Evolutionary conservation across 2,113 vertebrate species (phyloP), one percentile per base, ranked within the genome.

Genomic region (Phrynosoma platyrhinos): DNA sequence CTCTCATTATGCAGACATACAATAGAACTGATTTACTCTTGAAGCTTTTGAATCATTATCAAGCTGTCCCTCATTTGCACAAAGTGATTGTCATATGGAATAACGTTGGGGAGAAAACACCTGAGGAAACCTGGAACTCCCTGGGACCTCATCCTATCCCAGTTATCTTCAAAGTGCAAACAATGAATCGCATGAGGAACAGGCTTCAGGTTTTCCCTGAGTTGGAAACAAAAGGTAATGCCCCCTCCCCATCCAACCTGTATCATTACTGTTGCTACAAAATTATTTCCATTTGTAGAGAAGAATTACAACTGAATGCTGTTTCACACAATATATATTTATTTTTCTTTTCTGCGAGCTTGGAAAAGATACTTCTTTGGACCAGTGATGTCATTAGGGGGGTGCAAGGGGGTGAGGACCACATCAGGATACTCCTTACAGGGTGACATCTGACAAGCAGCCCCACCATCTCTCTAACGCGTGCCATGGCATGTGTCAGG

Each of bases 31-130:
- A 99, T 90, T 87, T 99, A 79, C 96, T 99, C 71, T 92, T 99
- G 52, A 98, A 97, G 93, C 97, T 99, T 79, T 95, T 99, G 79
- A 99, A 99, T 92, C 98, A 99, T 90, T 99, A 99, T 87, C 98
- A 99, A 95, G 98, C 97, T 2, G 95, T 98, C 36, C 98, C 98
- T 55, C 96, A 96, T 62, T 97, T 99, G 55, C 97, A 97, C 93
- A 94, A 95, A 91, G 96, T 99, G 75, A 96, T 99, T 32, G 97
- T 99, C 30, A 97, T 99, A 1, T 99, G 98, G 98, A 99, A 99
- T 94, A 99, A 99, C 58, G 25, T 99, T 18, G 97, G 97, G 58
- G 97, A 98, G 93, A 97, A 97, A 92, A 95, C 95, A 0, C 98
- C 98, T 1, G 94, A 95, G 25, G 97, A 98, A 79, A 89, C 98